Evolutionary conservation across 1,140 invertebrate genomes (phyloP).

Genomic region (Amyelois transitella): DNA sequence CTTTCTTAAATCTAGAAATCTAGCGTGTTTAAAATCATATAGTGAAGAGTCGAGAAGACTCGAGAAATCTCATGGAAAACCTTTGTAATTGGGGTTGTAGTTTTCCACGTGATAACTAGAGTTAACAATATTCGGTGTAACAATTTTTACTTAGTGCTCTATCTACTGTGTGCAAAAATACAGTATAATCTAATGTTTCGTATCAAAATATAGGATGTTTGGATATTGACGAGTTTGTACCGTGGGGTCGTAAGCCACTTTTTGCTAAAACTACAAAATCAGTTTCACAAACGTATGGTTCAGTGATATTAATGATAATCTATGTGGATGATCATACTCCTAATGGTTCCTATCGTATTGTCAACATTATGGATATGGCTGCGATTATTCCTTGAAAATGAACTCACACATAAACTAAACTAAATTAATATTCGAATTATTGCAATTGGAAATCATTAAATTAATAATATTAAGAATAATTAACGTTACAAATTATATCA

Average conservation of each 20-base stretch:
- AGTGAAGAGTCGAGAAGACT: too few species aligned
- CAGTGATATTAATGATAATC: neutral
- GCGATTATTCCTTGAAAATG: neutral
- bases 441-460: conserved; percentile 29
- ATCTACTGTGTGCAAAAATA: conserved; percentile 68
- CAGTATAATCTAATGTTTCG: conserved; percentile 25
- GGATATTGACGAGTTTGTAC: conserved; percentile 58
- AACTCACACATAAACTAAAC: conserved; percentile 32
- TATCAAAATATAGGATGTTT: conserved; percentile 63
- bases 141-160: conserved; percentile 43
- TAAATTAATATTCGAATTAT: conserved; percentile 24
- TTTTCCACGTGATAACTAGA: too few species aligned
- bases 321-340: neutral
- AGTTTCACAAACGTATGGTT: neutral
- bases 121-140: neutral
- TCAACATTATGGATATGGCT: neutral
- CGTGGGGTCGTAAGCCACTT: conserved; percentile 32
- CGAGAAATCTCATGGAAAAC: too few species aligned
- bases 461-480: conserved; percentile 20
- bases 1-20: conserved; percentile 10
- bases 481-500: conserved; percentile 15
- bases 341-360: neutral
- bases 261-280: neutral
- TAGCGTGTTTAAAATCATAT: conserved; percentile 13
- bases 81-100: too few species aligned